A percentile compares a stretch with the other conserved stretches of the same genome.
Evolutionary conservation across 2,797 vertebrate genomes (phyloP).

Genomic region (Vespertilio murinus): DNA sequence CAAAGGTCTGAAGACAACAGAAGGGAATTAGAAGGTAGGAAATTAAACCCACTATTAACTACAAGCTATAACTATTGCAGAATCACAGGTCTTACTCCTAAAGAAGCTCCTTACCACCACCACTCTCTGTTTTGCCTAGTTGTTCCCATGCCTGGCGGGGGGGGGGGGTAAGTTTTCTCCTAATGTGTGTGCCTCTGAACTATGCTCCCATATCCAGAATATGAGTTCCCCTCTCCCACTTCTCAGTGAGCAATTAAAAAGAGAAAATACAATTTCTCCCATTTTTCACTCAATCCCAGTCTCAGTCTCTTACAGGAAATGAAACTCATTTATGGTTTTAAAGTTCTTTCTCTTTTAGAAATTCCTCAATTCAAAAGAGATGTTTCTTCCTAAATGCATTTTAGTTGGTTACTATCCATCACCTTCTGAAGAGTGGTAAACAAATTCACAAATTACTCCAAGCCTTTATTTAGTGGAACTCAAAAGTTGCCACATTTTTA

Average conservation of each 20-base stretch:
- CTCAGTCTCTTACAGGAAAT: neutral
- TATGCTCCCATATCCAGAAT: too few relatives aligned
- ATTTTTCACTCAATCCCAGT: neutral
- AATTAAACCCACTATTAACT: neutral
- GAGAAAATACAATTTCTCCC: neutral
- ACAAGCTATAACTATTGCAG: neutral
- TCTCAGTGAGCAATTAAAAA: neutral
- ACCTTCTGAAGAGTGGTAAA: neutral
- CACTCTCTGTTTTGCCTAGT: neutral
- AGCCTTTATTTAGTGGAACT: neutral
- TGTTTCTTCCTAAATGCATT: neutral
- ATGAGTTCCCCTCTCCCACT: accelerated
- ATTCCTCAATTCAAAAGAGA: neutral
- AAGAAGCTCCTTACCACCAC: neutral
- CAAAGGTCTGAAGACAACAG: neutral
- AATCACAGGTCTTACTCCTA: neutral
- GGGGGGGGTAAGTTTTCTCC: neutral
- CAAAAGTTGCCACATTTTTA: neutral
- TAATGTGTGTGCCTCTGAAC: neutral
- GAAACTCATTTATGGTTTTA: neutral
- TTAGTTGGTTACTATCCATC: neutral
- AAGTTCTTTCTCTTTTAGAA: neutral
- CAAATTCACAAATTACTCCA: neutral
- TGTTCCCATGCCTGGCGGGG: neutral
- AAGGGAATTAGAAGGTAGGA: neutral